These are phyloP conservation scores for Megalonaias nervosa DNA, from an alignment of 1,140 invertebrate species.

Conservation along the genomic window DNA sequence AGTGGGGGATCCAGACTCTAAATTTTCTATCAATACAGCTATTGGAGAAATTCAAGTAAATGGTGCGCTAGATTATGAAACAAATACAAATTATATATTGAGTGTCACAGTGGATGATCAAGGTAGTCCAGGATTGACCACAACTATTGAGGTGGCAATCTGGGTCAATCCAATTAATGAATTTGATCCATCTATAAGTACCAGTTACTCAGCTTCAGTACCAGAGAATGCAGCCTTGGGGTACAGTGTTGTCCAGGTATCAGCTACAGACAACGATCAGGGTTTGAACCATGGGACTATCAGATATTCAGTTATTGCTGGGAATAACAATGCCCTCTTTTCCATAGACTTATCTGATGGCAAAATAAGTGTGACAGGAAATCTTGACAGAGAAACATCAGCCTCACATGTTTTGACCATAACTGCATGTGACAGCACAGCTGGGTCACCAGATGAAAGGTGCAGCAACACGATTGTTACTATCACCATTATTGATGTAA, in stretches of 20 bases:
- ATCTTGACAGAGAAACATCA: slow-evolving; percentile 34
- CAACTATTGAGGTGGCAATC: slow-evolving; percentile 25
- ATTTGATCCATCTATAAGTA: slow-evolving; percentile 12
- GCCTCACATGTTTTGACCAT: slow-evolving; percentile 32
- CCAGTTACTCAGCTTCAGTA: background rate
- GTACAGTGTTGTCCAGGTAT: slow-evolving; percentile 33
- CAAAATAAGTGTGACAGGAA: slow-evolving; percentile 28
- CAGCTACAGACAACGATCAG: slow-evolving; percentile 45
- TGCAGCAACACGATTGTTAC: slow-evolving; percentile 20
- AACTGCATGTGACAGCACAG: slow-evolving; percentile 34
- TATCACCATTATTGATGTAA: slow-evolving; percentile 43
- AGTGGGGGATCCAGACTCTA: slow-evolving; percentile 29
- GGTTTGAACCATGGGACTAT: slow-evolving; percentile 41
- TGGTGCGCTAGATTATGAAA: slow-evolving; percentile 35
- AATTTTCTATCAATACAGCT: slow-evolving; percentile 32
- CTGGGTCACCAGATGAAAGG: slow-evolving; percentile 27
- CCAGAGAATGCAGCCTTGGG: slow-evolving; percentile 15
- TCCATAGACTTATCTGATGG: slow-evolving; percentile 40
- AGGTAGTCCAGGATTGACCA: slow-evolving; percentile 10
- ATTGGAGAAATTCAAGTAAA: slow-evolving; percentile 27
- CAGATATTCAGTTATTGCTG: slow-evolving; percentile 38
- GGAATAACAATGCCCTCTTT: slow-evolving; percentile 39
- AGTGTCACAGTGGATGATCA: slow-evolving; percentile 26
- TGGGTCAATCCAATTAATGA: slow-evolving; percentile 43
- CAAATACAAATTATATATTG: slow-evolving; percentile 29